Percentiles rank a stretch among this genome's conserved stretches.
phyloP scores from a whole-genome alignment of 2,113 vertebrate species.

The Campylomormyrus tamandua region DNA sequence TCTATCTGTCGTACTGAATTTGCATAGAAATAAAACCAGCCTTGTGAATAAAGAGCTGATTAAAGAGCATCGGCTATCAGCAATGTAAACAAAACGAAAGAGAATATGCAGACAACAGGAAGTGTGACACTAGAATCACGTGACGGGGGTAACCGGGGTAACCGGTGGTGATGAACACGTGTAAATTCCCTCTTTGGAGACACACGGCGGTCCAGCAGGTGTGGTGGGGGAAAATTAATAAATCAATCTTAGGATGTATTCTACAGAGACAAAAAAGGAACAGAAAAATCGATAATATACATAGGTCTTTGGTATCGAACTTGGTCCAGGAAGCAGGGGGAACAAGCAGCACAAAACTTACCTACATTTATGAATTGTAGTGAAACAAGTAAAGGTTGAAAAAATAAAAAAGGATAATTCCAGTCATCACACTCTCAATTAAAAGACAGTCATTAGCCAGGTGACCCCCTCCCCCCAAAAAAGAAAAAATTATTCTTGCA shows the following conservation, averaged over 20 bases:
- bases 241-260: neutral
- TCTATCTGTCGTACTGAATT: conserved; percentile 29
- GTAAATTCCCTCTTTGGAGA: neutral
- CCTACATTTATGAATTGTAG: neutral
- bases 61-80: conserved; percentile 43
- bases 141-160: neutral
- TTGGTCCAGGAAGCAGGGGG: neutral
- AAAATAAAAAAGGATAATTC: neutral
- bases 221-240: neutral
- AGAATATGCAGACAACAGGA: conserved; percentile 52
- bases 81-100: conserved; percentile 58
- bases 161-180: neutral
- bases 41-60: conserved; percentile 25
- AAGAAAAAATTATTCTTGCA: conserved; percentile 49
- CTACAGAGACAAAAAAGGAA: neutral
- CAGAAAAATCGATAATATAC: neutral
- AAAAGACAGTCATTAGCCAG: neutral
- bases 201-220: neutral
- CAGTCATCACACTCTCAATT: neutral
- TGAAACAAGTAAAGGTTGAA: neutral
- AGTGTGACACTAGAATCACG: neutral
- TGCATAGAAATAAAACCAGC: conserved; percentile 39
- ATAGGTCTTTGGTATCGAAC: neutral
- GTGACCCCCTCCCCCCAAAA: neutral
- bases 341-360: neutral